These are phyloP conservation scores for Aphelenchoides besseyi DNA, from an alignment of 1,140 invertebrate species.

Conservation along the genomic window DNA sequence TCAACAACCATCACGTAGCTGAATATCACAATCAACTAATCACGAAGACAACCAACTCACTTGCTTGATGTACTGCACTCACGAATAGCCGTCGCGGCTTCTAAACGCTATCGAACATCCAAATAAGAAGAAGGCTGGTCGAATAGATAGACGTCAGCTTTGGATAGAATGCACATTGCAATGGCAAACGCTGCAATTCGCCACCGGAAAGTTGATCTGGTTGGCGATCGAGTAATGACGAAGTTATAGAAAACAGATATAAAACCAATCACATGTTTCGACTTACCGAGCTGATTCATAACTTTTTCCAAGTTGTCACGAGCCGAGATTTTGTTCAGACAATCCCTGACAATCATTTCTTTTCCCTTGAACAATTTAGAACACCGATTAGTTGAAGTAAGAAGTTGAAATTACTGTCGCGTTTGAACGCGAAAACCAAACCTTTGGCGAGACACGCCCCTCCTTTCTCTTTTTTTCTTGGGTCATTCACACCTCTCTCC, in stretches of 20 bases:
- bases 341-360: background rate
- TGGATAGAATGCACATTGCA: slow-evolving; percentile 96
- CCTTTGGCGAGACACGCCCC: no score
- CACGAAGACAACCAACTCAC: slow-evolving; percentile 66
- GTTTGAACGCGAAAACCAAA: no score
- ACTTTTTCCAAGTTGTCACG: slow-evolving; percentile 62
- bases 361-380: slow-evolving; percentile 12
- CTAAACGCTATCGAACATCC: slow-evolving; percentile 96
- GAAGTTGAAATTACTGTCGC: no score
- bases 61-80: slow-evolving; percentile 83
- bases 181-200: slow-evolving; percentile 93
- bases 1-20: slow-evolving; percentile 98
- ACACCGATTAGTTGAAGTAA: no score
- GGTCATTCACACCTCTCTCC: no score
- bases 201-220: slow-evolving; percentile 90
- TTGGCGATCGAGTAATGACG: slow-evolving; percentile 79
- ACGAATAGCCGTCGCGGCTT: slow-evolving; percentile 89
- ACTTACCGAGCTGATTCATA: background rate
- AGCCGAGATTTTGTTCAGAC: background rate
- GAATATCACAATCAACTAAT: slow-evolving; percentile 34
- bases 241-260: slow-evolving; percentile 70
- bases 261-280: background rate
- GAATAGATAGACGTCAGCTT: slow-evolving; percentile 99
- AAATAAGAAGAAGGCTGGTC: slow-evolving; percentile 98
- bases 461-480: no score